A percentile compares a stretch with the other conserved stretches of the same genome.
phyloP scores from a whole-genome alignment of 2,797 vertebrate genomes.

The Squalus acanthias region DNA sequence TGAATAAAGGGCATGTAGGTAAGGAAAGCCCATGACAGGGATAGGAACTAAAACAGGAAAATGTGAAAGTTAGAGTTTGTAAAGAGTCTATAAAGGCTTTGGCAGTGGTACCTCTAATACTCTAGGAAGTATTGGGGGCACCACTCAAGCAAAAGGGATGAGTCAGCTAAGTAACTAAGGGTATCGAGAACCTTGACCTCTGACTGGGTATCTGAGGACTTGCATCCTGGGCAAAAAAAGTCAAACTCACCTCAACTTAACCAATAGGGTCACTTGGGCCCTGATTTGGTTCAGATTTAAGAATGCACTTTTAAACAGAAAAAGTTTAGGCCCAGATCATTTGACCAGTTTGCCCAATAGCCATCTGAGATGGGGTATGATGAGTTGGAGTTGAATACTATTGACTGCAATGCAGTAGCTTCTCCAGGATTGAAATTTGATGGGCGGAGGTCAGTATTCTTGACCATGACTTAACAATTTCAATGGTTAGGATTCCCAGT shows the following conservation, averaged over 20 bases:
- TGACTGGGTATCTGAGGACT: not conserved
- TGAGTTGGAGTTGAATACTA: not conserved
- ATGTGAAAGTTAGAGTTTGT: too few species aligned
- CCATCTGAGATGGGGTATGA: not conserved
- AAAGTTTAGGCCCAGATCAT: not conserved
- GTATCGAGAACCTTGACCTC: not conserved
- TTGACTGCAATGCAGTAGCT: not conserved
- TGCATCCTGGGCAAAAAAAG: not conserved
- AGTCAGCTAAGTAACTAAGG: not conserved
- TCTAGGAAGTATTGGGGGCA: not conserved
- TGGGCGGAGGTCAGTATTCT: not conserved
- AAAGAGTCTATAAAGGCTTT: not conserved
- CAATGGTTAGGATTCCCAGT: not conserved
- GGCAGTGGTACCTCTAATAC: too few species aligned
- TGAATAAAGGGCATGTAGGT: not conserved
- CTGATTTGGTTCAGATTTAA: not conserved
- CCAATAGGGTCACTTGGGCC: not conserved
- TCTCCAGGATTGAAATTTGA: not conserved
- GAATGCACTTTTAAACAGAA: not conserved
- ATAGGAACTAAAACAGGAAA: not conserved
- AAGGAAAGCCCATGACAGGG: not conserved
- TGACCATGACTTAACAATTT: not conserved
- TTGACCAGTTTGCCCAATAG: not conserved
- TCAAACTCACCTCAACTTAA: not conserved
- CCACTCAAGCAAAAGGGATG: not conserved